Base-by-base conservation (phyloP, 2,888 invertebrate genomes). In the Aspidiotus destructor region DNA sequence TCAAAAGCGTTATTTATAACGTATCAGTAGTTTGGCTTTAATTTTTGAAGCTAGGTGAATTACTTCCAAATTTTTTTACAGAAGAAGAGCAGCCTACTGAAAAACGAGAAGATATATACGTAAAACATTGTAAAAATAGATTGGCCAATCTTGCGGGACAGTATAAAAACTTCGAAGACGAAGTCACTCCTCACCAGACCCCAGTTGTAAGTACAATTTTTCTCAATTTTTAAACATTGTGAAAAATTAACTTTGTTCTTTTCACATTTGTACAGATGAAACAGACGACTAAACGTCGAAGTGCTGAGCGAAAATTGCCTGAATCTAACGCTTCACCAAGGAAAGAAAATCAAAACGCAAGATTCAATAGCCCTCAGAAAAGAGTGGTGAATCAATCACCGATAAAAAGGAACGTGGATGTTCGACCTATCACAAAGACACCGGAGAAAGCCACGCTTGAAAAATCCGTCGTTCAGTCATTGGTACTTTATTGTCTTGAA, bases 71-170 rank as follows among this genome's bases (percentile, higher is more conserved):
- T 28, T 17, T 44, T 64, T 13, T 17, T 16, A 41, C 16, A 42
- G n/a, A 16, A 64, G 64, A 64, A 55, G 28, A 28, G 28, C 28
- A 28, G 5, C 28, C 28, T 28, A 28, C 28, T 16, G 55, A 44
- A 64, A 55, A 44, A 8, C 54, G 57, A 8, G 44, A 41, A 41
- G 57, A 64, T 53, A 55, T 57, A 5, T 64, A 57, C 13, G 54
- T 64, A 8, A 64, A 64, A 17, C 55, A 57, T 8, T 64, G 64
- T 16, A 64, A 64, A 16, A 64, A 64, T 42, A n/a, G 64, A 10
- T 11, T 64, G 3, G 64, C 64, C n/a, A 64, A 64, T 64, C 17
- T 64, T 7, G 64, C 64, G 55, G 64, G 57, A 17, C 55, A 64
- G 42, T 64, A 42, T n/a, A 64, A 64, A 15, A 55, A 64, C 16